Evolutionary conservation across 2,797 vertebrate genomes (phyloP).

Genomic region (Psittacula echo): DNA sequence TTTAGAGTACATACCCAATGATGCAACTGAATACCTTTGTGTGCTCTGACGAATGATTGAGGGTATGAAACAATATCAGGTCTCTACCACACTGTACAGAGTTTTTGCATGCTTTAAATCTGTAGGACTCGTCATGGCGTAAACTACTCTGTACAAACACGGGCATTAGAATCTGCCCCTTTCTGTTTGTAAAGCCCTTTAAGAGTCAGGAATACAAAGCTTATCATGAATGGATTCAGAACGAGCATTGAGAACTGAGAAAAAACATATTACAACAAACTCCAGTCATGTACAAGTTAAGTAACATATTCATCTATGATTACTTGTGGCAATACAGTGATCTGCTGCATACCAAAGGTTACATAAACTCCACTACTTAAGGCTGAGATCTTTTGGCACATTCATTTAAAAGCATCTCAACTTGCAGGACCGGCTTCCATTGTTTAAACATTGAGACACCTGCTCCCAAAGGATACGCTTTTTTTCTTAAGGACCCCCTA

Average conservation of each 20-base stretch:
- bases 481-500: background rate
- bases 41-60: constrained; percentile 42
- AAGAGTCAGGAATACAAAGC: background rate
- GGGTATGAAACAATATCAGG: constrained; percentile 37
- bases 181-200: background rate
- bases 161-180: background rate
- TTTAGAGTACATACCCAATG: constrained; percentile 49
- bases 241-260: background rate
- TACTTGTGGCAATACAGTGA: constrained; percentile 4
- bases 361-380: constrained; percentile 37
- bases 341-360: constrained; percentile 7
- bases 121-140: background rate
- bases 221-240: background rate
- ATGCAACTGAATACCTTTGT: constrained; percentile 57
- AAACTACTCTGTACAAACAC: background rate
- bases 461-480: rapidly evolving
- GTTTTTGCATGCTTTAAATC: constrained; percentile 28
- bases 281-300: background rate
- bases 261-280: background rate
- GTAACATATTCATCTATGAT: background rate
- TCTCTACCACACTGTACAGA: constrained; percentile 29
- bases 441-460: background rate
- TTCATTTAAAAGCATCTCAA: constrained; percentile 51
- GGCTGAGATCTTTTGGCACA: constrained; percentile 33
- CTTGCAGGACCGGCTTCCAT: background rate